Evolutionary conservation across 2,797 vertebrate species (phyloP), one percentile per base, ranked within the genome.

Genomic region (Phoxinus dragarum): DNA sequence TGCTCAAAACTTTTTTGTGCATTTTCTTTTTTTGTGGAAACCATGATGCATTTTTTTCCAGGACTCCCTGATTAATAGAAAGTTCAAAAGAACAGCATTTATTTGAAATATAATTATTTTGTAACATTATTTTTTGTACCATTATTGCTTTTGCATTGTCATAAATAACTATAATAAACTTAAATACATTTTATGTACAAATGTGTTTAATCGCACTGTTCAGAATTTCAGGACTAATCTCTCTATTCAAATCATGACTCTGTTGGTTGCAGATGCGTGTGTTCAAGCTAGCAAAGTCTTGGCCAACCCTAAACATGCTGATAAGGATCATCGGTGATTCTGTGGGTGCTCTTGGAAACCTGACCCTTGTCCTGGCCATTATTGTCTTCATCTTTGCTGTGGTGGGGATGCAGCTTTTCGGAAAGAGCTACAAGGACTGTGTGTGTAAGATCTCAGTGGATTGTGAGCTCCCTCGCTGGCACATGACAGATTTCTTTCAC

Each of bases 271-370:
- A 99, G 98, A 96, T 99, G 92, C 95, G 98, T 76, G 98, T 99
- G 67, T 99, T 99, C 93, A 99, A 99, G 88, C 93, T 99, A 27
- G 98, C 98, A 83, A 99, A 98, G 90, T 99, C 97, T 0, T 99
- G 98, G 98, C 97, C 98, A 0, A 99, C 98, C 0, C 95, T 99
- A 78, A 99, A 96, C 94, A 98, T 98, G 97, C 93, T 99, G 88
- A 98, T 99, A 89, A 99, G 97, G 94, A 99, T 99, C 94, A 98
- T 99, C 0, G 97, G 98, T 8, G 98, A 98, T 92, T 98, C 98
- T 0, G 96, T 99, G 87, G 98, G 98, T 0, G 97, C 98, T 0
- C 93, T 99, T 89, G 97, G 98, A 38, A 99, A 99, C 93, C 96
- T 99, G 67, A 99, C 97, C 0, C 93, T 99, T 82, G 97, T 99